A percentile compares a stretch with the other conserved stretches of the same genome.
These are phyloP conservation scores for Anser cygnoides DNA, from an alignment of 2,113 vertebrate genomes.

Conservation along the genomic window DNA sequence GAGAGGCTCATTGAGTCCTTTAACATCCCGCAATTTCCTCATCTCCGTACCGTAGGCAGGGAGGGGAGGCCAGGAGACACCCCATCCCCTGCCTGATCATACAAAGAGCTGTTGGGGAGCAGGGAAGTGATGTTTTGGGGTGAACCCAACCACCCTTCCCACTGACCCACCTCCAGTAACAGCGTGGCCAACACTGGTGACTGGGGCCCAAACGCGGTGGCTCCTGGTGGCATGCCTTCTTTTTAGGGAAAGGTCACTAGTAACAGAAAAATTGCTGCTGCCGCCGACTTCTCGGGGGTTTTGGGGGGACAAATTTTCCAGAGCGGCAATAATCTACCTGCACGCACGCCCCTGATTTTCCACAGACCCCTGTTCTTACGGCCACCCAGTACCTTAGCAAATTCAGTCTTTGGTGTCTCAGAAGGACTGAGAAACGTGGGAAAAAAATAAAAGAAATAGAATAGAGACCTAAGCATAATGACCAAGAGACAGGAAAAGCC, in stretches of 20 bases:
- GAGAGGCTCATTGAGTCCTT: not conserved
- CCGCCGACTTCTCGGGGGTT: not conserved
- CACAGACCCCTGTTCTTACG: not conserved
- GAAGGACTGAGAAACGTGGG: not conserved
- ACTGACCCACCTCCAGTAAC: not conserved
- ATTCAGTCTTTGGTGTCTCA: not conserved
- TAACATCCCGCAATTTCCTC: not conserved
- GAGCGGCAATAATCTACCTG: not conserved
- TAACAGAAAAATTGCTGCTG: not conserved
- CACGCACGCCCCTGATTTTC: not conserved
- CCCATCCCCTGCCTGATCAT: not conserved
- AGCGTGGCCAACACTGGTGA: not conserved
- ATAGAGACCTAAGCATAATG: not conserved
- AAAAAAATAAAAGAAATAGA: not conserved
- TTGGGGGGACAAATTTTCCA: not conserved
- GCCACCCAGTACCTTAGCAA: not conserved
- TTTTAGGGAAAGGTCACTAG: not conserved
- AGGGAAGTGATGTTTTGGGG: not conserved
- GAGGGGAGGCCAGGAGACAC: not conserved
- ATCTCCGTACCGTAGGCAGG: not conserved
- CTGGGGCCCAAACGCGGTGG: not conserved
- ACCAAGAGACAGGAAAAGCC: slow-evolving; percentile 66
- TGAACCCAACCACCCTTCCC: not conserved
- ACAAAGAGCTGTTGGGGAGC: not conserved
- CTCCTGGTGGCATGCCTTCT: not conserved